These are phyloP conservation scores for Sebastiscus albofasciatus DNA, from an alignment of 2,797 vertebrate species.

Conservation along the genomic window DNA sequence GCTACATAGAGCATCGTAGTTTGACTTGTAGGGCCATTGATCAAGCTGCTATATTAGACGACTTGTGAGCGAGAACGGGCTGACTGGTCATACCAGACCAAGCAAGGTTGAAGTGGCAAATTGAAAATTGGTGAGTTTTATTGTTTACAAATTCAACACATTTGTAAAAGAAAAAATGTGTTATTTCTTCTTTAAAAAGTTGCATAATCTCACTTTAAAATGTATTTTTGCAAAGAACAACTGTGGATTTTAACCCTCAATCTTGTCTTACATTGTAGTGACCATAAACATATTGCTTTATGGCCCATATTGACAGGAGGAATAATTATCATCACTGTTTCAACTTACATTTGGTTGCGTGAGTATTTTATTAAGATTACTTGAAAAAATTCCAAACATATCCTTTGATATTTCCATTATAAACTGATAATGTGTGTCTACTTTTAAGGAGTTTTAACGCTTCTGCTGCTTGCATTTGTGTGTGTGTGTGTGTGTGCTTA, in stretches of 20 bases:
- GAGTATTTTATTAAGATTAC: not conserved
- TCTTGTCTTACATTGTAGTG: not conserved
- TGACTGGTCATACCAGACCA: not conserved
- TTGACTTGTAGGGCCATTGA: not conserved
- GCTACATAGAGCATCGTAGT: not conserved
- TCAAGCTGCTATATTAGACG: not conserved
- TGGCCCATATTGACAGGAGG: not conserved
- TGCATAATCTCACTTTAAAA: not conserved
- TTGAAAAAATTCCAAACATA: not conserved
- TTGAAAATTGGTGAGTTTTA: not conserved
- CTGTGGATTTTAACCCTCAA: not conserved
- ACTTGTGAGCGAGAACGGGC: not conserved
- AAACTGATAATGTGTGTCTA: not conserved
- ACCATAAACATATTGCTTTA: not conserved
- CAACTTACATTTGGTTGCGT: not conserved
- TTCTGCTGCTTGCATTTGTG: not conserved
- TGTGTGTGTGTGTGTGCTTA: slow-evolving; percentile 1
- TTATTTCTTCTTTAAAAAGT: not conserved
- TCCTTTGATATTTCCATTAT: not conserved
- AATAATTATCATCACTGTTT: not conserved
- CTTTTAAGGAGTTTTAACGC: not conserved
- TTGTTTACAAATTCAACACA: not conserved
- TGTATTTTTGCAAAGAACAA: not conserved
- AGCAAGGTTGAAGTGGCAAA: not conserved
- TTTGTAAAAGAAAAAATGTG: not conserved